These are phyloP conservation scores for Pterostichus madidus DNA, from an alignment of 2,888 invertebrate genomes.

Conservation along the genomic window DNA sequence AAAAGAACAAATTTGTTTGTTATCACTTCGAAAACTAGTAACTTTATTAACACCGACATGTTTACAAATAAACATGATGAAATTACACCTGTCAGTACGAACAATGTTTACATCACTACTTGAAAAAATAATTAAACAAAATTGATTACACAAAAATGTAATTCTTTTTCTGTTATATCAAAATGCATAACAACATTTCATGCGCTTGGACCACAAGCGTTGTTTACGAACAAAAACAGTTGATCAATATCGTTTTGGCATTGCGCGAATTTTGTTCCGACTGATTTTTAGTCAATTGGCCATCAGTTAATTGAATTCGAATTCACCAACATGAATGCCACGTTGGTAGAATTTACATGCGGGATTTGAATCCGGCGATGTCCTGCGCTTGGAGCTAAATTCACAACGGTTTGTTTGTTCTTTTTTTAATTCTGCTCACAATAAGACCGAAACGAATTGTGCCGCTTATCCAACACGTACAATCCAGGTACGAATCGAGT, in stretches of 20 bases:
- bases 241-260: constrained; percentile 59
- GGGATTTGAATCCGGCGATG: constrained; percentile 49
- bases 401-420: constrained; percentile 37
- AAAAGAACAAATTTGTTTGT: no score
- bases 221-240: constrained; percentile 51
- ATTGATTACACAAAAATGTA: constrained; percentile 37
- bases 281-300: constrained; percentile 65
- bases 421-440: constrained; percentile 45
- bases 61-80: constrained; percentile 19
- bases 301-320: constrained; percentile 66
- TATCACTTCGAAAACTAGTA: no score
- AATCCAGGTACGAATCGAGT: constrained; percentile 2
- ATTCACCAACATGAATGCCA: constrained; percentile 53
- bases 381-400: constrained; percentile 21
- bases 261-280: constrained; percentile 42
- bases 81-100: constrained; percentile 4
- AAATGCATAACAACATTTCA: constrained; percentile 29
- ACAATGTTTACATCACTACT: constrained; percentile 14
- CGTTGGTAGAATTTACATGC: constrained; percentile 59
- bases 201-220: not conserved
- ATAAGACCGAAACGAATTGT: constrained; percentile 51
- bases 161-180: not conserved
- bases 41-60: constrained; percentile 3
- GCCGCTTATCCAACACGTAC: constrained; percentile 33
- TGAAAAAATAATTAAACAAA: constrained; percentile 46